A percentile compares a stretch with the other conserved stretches of the same genome.
Conservation (phyloP, 2,113 vertebrate species). For the Urocitellus parryii region DNA sequence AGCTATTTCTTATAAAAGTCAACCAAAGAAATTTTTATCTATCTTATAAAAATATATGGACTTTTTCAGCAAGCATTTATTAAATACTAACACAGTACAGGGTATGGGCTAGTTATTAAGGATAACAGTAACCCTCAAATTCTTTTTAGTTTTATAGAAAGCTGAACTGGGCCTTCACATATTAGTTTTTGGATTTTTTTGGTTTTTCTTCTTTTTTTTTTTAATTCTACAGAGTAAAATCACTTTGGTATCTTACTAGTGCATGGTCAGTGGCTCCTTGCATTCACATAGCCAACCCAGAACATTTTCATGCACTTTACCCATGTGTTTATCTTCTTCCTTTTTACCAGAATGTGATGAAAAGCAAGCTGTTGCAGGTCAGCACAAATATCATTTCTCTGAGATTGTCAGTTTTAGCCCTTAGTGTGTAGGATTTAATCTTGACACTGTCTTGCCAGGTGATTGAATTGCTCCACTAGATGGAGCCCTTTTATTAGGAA, state of each 20-base stretch:
- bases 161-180: rapidly evolving
- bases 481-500: constrained; percentile 58
- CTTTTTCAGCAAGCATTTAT: neutral
- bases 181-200: neutral
- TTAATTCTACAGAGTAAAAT: neutral
- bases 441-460: neutral
- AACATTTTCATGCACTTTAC: neutral
- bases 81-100: neutral
- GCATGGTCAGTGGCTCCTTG: neutral
- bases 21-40: neutral
- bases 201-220: neutral
- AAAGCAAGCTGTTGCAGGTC: neutral
- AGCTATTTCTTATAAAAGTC: neutral
- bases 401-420: neutral
- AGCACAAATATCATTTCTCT: neutral
- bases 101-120: neutral
- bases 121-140: neutral
- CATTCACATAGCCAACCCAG: neutral
- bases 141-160: neutral
- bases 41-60: neutral
- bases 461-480: constrained; percentile 51
- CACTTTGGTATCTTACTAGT: neutral
- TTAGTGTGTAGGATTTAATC: neutral
- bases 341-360: neutral
- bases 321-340: neutral